phyloP scores from a whole-genome alignment of 2,888 invertebrate species.

The Drosophila mimetica region DNA sequence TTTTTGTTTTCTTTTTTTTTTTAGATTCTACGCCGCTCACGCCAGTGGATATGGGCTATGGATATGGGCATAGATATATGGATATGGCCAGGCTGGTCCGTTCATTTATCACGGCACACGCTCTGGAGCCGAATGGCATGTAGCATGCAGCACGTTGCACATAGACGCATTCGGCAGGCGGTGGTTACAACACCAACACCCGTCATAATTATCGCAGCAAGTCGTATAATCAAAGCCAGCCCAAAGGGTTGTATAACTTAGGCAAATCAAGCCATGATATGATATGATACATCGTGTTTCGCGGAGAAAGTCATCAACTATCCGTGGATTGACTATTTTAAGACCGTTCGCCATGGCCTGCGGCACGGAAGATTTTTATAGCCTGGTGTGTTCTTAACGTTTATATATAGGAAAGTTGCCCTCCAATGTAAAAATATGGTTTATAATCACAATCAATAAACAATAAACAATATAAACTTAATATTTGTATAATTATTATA shows the following conservation, averaged over 20 bases:
- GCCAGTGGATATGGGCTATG: conserved; percentile 55
- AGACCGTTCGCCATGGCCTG: conserved; percentile 14
- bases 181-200: conserved; percentile 15
- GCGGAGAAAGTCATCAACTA: conserved; percentile 31
- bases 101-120: conserved; percentile 49
- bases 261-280: conserved; percentile 6
- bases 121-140: conserved; percentile 5
- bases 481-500: too few relatives aligned
- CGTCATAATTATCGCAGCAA: conserved; percentile 46
- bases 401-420: background rate
- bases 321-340: conserved; percentile 8
- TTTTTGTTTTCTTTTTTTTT: conserved; percentile 21
- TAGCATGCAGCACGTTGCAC: conserved; percentile 22
- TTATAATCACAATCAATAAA: background rate
- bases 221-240: conserved; percentile 34
- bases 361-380: conserved; percentile 20
- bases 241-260: conserved; percentile 46
- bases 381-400: background rate
- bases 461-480: background rate
- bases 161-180: conserved; percentile 25
- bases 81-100: conserved; percentile 46
- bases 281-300: background rate
- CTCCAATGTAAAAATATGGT: background rate
- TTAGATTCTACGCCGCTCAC: conserved; percentile 54
- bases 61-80: conserved; percentile 40